Evolutionary conservation across 2,888 invertebrate genomes (phyloP), one percentile per base, ranked within the genome.

Genomic region (Teleogryllus oceanicus): DNA sequence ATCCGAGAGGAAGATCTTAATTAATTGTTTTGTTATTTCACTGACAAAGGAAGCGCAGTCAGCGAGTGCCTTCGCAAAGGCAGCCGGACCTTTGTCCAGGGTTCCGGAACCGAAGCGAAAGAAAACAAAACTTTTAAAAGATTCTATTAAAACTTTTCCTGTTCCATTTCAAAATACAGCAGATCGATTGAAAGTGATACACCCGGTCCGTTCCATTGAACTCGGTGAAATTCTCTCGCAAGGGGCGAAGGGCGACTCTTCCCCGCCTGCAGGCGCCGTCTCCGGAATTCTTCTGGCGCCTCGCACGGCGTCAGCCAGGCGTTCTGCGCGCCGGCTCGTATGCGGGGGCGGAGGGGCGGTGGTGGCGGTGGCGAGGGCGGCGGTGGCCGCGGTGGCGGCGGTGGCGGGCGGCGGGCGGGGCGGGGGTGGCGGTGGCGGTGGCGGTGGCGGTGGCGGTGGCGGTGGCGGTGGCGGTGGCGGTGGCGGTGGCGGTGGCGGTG

Each of bases 11-110:
- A 62, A 62, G 13, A 62, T n/a, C 62, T 62, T 62, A 62, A 62
- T 62, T 62, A 62, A 62, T 62, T 62, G 62, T 62, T 62, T 62
- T 62, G 62, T 62, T 62, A 62, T 62, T 62, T 62, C 62, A 62
- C 62, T 62, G 4, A n/a, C 62, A 62, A 62, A 62, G 62, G 62
- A 62, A 62, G 16, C 62, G n/a, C 13, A 18, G 16, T 5, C 62
- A 11, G 10, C 13, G 12, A 62, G 16, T 3, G 62, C n/a, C n/a
- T n/a, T 13, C 62, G n/a, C 62, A 62, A 62, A 62, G 62, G 62
- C 16, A 62, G n/a, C 16, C 13, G n/a, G 13, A 62, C 16, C 62
- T 62, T 62, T 62, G 62, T 62, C 62, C 62, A 62, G 62, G 62
- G 13, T 62, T 62, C 62, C 62, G 62, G 62, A 62, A 62, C n/a